Evolutionary conservation across 2,797 vertebrate genomes (phyloP).

Genomic region (Clamator glandarius): DNA sequence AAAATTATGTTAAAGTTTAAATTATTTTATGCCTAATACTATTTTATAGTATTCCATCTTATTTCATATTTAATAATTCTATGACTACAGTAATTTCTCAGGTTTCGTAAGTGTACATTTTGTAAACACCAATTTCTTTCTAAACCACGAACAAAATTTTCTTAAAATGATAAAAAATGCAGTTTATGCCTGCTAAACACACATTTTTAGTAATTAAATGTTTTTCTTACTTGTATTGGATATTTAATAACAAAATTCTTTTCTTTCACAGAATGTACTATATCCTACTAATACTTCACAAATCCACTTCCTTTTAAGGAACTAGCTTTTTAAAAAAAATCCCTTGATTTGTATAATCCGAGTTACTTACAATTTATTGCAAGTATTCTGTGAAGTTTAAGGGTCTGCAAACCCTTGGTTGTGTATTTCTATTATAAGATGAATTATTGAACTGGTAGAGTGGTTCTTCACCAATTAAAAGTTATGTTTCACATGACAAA

Average conservation of each 20-base stretch:
- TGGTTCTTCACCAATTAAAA: slow-evolving; percentile 79
- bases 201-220: slow-evolving; percentile 75
- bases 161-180: slow-evolving; percentile 78
- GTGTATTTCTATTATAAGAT: slow-evolving; percentile 74
- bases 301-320: slow-evolving; percentile 74
- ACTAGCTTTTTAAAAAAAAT: slow-evolving; percentile 48
- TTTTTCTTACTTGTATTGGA: slow-evolving; percentile 76
- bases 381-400: slow-evolving; percentile 73
- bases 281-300: slow-evolving; percentile 82
- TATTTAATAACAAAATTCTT: slow-evolving; percentile 71
- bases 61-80: slow-evolving; percentile 78
- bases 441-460: slow-evolving; percentile 78
- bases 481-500: slow-evolving; percentile 91
- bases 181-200: slow-evolving; percentile 79
- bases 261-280: slow-evolving; percentile 76
- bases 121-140: slow-evolving; percentile 81
- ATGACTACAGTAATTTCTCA: slow-evolving; percentile 78
- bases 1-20: slow-evolving; percentile 82
- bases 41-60: slow-evolving; percentile 78
- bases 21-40: slow-evolving; percentile 73
- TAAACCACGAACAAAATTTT: slow-evolving; percentile 79
- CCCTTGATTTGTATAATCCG: slow-evolving; percentile 68
- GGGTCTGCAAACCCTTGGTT: slow-evolving; percentile 70
- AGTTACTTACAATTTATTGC: slow-evolving; percentile 74
- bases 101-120: slow-evolving; percentile 78